phyloP scores from a whole-genome alignment of 2,888 invertebrate species.

The Arge pagana region DNA sequence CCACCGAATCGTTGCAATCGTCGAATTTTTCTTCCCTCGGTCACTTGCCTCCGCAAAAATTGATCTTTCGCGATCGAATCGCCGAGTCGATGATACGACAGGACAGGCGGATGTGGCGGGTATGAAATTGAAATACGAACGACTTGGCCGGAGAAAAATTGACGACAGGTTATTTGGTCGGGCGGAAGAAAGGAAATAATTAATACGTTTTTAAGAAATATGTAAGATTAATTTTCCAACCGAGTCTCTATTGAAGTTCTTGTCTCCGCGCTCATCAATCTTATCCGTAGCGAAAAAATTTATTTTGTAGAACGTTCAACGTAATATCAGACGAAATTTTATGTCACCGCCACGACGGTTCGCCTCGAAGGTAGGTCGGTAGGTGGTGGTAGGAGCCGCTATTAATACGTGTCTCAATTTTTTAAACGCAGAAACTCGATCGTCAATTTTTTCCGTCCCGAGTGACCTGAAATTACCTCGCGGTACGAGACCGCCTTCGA shows the following conservation, averaged over 20 bases:
- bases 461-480: too few relatives aligned
- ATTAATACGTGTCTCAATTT: slow-evolving; percentile 47
- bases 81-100: too few relatives aligned
- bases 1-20: too few relatives aligned
- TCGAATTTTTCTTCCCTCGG: too few relatives aligned
- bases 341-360: slow-evolving; percentile 43
- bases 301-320: slow-evolving; percentile 49
- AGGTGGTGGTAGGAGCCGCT: too few relatives aligned
- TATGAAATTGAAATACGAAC: too few relatives aligned
- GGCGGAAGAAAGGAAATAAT: slow-evolving; percentile 29
- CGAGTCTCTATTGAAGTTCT: slow-evolving; percentile 46
- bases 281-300: slow-evolving; percentile 45
- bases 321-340: slow-evolving; percentile 49
- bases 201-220: slow-evolving; percentile 49
- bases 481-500: slow-evolving; percentile 20
- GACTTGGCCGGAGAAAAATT: too few relatives aligned
- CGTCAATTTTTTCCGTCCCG: too few relatives aligned
- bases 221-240: slow-evolving; percentile 50
- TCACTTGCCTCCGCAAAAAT: too few relatives aligned
- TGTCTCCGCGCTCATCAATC: slow-evolving; percentile 45
- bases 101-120: too few relatives aligned
- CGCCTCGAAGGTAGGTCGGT: slow-evolving; percentile 41
- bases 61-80: too few relatives aligned
- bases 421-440: too few relatives aligned
- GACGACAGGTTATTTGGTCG: slow-evolving; percentile 8